phyloP scores from a whole-genome alignment of 2,888 invertebrate species.

The Ochropacha duplaris region DNA sequence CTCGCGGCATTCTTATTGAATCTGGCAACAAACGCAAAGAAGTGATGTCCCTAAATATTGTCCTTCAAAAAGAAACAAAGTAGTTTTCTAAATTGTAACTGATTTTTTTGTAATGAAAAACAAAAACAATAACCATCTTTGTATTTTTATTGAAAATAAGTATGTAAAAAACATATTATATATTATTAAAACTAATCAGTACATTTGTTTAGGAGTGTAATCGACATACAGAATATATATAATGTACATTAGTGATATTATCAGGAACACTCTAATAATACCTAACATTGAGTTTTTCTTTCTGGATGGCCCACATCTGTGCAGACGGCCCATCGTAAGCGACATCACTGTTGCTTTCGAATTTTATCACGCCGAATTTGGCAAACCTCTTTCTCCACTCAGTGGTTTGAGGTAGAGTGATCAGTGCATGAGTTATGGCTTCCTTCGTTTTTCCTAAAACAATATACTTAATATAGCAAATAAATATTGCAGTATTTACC shows the following conservation, averaged over 20 bases:
- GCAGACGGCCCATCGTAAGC: constrained; percentile 76
- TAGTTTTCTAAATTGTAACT: constrained; percentile 8
- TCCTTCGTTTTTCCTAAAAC: constrained; percentile 68
- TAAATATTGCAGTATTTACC: too few relatives aligned
- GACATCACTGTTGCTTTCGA: constrained; percentile 67
- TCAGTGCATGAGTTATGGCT: constrained; percentile 63
- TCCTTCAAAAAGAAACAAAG: constrained; percentile 43
- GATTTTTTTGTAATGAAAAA: constrained; percentile 5
- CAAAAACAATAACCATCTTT: constrained; percentile 7
- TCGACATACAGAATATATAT: constrained; percentile 74
- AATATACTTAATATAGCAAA: constrained; percentile 1
- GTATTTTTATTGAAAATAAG: constrained; percentile 13
- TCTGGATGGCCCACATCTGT: constrained; percentile 76
- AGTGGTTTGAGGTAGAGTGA: constrained; percentile 58
- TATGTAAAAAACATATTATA: too few relatives aligned
- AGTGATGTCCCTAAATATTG: constrained; percentile 51
- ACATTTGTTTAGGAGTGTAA: constrained; percentile 60
- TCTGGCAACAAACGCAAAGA: constrained; percentile 49
- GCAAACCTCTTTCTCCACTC: constrained; percentile 70
- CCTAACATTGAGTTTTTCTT: constrained; percentile 76
- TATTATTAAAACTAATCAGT: constrained; percentile 21
- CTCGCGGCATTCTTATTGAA: constrained; percentile 48
- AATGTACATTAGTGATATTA: constrained; percentile 66
- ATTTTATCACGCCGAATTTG: constrained; percentile 77
- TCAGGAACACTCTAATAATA: constrained; percentile 77